Evolutionary conservation across 2,888 invertebrate species (phyloP).

Genomic region (Drepanosiphum platanoidis): DNA sequence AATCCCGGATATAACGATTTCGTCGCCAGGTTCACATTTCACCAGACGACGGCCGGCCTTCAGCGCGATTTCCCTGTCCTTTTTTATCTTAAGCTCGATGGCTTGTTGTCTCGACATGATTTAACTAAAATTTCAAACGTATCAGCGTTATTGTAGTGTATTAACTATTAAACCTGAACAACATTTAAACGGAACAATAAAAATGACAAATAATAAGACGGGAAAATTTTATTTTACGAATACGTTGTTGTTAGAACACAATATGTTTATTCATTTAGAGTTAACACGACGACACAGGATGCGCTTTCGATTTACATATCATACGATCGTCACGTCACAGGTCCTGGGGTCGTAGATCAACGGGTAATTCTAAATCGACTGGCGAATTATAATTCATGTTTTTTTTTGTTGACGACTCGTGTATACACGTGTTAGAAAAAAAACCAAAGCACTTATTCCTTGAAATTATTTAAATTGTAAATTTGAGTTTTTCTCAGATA

Average conservation of each 20-base stretch:
- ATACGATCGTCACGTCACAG: neutral
- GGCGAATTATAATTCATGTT: constrained; percentile 51
- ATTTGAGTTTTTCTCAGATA: neutral
- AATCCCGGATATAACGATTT: constrained; percentile 76
- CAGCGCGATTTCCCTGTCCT: constrained; percentile 63
- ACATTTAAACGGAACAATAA: neutral
- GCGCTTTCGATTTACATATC: constrained; percentile 46
- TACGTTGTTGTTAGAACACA: neutral
- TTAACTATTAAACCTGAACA: neutral
- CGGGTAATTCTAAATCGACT: neutral
- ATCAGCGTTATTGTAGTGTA: neutral
- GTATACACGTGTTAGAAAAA: neutral
- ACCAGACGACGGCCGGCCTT: constrained; percentile 70
- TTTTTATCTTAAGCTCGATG: constrained; percentile 56
- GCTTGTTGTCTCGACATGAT: constrained; percentile 60
- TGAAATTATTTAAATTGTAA: constrained; percentile 32
- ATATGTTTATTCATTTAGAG: constrained; percentile 24
- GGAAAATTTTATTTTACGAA: too few relatives aligned
- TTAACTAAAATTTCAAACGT: neutral
- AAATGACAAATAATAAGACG: neutral
- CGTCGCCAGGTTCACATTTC: constrained; percentile 72
- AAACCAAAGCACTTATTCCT: neutral
- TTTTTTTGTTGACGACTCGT: neutral
- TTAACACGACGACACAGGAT: constrained; percentile 43
- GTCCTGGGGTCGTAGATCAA: constrained; percentile 53